A percentile compares a stretch with the other conserved stretches of the same genome.
These are phyloP conservation scores for Mandrillus leucophaeus DNA, from an alignment of 2,113 vertebrate genomes.

Conservation along the genomic window DNA sequence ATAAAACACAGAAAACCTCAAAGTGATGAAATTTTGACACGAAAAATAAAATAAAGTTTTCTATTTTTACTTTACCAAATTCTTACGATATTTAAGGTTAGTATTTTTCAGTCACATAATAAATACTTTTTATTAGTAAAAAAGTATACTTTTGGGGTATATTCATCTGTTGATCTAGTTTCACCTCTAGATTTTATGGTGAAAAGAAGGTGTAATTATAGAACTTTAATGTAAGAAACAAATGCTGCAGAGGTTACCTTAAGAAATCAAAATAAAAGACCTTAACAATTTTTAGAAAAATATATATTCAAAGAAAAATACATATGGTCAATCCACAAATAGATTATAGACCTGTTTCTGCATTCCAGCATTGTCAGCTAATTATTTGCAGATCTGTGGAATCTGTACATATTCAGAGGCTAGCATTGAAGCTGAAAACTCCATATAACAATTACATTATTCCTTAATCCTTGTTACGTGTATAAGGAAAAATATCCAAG, in stretches of 20 bases:
- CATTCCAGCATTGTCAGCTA: background rate
- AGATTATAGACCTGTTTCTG: background rate
- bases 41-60: background rate
- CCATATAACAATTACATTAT: background rate
- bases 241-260: background rate
- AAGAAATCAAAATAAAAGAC: slow-evolving; percentile 41
- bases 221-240: background rate
- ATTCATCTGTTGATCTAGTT: background rate
- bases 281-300: background rate
- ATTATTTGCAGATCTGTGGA: background rate
- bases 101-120: background rate
- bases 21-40: background rate
- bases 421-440: background rate
- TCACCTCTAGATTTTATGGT: background rate
- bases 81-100: background rate
- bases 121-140: background rate
- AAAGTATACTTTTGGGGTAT: background rate
- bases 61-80: background rate
- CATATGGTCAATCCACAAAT: background rate
- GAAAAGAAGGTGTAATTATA: background rate
- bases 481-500: background rate
- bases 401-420: background rate
- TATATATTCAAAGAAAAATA: slow-evolving; percentile 18
- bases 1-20: slow-evolving; percentile 10
- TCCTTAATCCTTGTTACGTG: background rate